These are phyloP conservation scores for Glaucopsyche alexis DNA, from an alignment of 2,888 invertebrate species.

Conservation along the genomic window DNA sequence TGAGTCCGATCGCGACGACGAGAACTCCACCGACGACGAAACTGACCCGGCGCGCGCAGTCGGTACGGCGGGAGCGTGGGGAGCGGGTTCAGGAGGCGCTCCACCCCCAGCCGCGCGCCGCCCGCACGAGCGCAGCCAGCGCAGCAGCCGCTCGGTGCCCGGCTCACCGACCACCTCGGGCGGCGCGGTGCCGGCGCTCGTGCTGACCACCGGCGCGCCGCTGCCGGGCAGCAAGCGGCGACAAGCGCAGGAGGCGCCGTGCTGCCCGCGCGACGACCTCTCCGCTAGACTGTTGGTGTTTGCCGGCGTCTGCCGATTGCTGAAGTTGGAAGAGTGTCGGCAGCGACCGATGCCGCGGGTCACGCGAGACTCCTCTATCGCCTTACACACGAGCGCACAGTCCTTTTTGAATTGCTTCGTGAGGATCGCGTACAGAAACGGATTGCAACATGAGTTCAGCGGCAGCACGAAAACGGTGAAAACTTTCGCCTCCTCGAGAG, in stretches of 20 bases:
- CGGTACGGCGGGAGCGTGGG: conserved; percentile 57
- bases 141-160: conserved; percentile 44
- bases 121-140: conserved; percentile 72
- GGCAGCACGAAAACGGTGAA: conserved; percentile 98
- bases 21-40: conserved; percentile 94
- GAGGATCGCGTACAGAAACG: conserved; percentile 97
- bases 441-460: conserved; percentile 98
- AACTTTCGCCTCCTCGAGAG: conserved; percentile 96
- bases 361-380: conserved; percentile 96
- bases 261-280: conserved; percentile 87
- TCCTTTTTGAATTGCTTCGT: conserved; percentile 99
- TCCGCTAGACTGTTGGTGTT: conserved; percentile 92
- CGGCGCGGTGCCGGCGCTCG: conserved; percentile 72
- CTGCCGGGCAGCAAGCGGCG: conserved; percentile 86
- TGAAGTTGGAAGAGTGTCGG: conserved; percentile 92
- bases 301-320: conserved; percentile 91
- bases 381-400: conserved; percentile 96
- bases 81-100: conserved; percentile 50
- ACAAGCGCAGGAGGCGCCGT: conserved; percentile 79
- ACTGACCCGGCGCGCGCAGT: conserved; percentile 64
- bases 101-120: conserved; percentile 54
- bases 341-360: conserved; percentile 92
- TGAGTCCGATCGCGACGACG: conserved; percentile 82
- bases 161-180: conserved; percentile 66
- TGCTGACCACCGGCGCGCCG: conserved; percentile 84